Evolutionary conservation across 2,888 invertebrate species (phyloP).

Genomic region (Archaeoteleia sp.): DNA sequence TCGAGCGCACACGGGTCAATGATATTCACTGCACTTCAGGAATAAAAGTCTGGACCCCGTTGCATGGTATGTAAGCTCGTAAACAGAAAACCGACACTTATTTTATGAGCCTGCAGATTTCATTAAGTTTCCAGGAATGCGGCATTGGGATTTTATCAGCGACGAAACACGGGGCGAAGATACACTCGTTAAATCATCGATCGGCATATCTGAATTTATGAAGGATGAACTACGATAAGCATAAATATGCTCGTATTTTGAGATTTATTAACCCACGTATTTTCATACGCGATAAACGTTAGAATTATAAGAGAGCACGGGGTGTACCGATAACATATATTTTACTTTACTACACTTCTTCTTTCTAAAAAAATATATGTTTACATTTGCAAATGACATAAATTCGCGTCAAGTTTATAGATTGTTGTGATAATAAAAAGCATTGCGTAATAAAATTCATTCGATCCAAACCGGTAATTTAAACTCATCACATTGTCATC

Average conservation of each 20-base stretch:
- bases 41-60: conserved; percentile 28
- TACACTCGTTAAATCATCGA: conserved; percentile 17
- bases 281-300: conserved; percentile 1
- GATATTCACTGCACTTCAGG: conserved; percentile 31
- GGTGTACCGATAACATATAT: conserved; percentile 3
- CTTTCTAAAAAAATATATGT: background rate
- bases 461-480: too few relatives aligned
- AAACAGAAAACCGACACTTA: conserved; percentile 35
- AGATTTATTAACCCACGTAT: conserved; percentile 8
- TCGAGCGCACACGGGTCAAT: conserved; percentile 30
- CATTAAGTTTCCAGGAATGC: conserved; percentile 36
- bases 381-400: too few relatives aligned
- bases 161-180: conserved; percentile 7
- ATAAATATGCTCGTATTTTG: conserved; percentile 6
- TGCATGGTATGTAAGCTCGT: conserved; percentile 39
- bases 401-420: too few relatives aligned
- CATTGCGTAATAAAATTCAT: too few relatives aligned
- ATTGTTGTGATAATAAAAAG: too few relatives aligned
- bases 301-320: conserved; percentile 3
- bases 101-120: conserved; percentile 32
- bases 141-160: conserved; percentile 26
- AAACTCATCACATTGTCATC: too few relatives aligned
- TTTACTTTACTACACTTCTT: conserved; percentile 4
- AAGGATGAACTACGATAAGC: conserved; percentile 13
- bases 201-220: conserved; percentile 14